Evolutionary conservation across 1,140 invertebrate species (phyloP).

Genomic region (Plutomurus gul): DNA sequence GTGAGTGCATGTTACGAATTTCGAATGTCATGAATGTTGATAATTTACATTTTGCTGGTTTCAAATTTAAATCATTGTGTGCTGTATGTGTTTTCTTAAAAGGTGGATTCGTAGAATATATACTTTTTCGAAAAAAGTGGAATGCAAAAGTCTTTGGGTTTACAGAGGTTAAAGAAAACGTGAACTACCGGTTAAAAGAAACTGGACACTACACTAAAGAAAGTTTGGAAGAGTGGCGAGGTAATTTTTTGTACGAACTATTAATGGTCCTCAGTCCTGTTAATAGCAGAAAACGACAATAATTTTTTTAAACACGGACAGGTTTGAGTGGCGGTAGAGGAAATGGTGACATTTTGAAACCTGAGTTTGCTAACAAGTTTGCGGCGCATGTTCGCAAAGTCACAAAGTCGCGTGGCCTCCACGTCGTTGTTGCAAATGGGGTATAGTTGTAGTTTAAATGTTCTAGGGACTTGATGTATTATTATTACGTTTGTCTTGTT

Average conservation of each 20-base stretch:
- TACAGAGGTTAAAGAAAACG: neutral
- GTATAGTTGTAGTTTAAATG: too few relatives aligned
- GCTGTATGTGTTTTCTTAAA: neutral
- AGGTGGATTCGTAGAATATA: conserved; percentile 61
- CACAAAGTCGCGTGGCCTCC: conserved; percentile 80
- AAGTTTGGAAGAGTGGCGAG: neutral
- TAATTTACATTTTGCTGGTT: too few relatives aligned
- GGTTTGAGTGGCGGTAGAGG: conserved; percentile 59
- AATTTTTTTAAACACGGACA: conserved; percentile 81
- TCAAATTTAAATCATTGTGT: too few relatives aligned
- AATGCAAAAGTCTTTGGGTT: conserved; percentile 74
- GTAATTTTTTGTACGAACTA: neutral
- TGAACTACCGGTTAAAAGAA: neutral
- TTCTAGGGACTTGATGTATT: too few relatives aligned
- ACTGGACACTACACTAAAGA: neutral
- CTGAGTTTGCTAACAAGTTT: neutral
- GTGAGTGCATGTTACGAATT: conserved; percentile 57
- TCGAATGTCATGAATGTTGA: neutral
- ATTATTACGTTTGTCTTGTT: too few relatives aligned
- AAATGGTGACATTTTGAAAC: neutral
- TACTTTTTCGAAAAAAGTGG: conserved; percentile 86
- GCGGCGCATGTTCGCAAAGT: conserved; percentile 69
- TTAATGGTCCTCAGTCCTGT: conserved; percentile 61
- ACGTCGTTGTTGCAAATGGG: conserved; percentile 94
- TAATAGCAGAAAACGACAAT: conserved; percentile 87